Percentiles rank a stretch among this genome's conserved stretches.
Evolutionary conservation across 2,113 vertebrate species (phyloP).

Genomic region (Formicarius rufipectus): DNA sequence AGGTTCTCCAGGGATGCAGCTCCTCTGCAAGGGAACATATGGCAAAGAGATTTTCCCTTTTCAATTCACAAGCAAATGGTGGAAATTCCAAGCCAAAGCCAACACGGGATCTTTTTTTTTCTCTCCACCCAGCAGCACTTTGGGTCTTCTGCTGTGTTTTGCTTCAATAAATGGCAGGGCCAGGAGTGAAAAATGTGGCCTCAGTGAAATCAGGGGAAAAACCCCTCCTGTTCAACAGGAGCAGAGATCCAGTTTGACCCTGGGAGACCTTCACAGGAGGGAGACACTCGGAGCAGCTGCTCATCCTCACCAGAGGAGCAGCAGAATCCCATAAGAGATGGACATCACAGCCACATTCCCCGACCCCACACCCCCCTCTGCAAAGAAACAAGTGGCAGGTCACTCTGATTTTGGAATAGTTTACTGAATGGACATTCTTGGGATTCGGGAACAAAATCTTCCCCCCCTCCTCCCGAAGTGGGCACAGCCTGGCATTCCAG

Average conservation of each 20-base stretch:
- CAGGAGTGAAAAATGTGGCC: background rate
- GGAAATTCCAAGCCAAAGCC: background rate
- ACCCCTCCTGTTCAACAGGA: background rate
- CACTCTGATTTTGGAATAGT: background rate
- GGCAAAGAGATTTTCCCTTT: constrained; percentile 32
- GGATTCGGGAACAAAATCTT: background rate
- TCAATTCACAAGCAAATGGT: background rate
- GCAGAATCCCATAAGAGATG: background rate
- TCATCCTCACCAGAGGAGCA: rapidly evolving
- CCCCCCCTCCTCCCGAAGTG: background rate
- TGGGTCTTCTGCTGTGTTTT: background rate
- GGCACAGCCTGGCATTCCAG: rapidly evolving
- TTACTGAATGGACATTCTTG: background rate
- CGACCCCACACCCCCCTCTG: background rate
- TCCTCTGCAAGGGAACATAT: background rate
- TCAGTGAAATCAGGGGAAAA: background rate
- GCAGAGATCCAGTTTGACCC: background rate
- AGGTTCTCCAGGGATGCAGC: background rate
- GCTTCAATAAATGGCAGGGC: background rate
- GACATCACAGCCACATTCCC: background rate
- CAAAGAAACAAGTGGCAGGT: background rate
- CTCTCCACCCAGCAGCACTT: background rate
- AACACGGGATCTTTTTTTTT: background rate
- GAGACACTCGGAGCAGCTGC: background rate
- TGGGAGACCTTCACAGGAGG: background rate